Conservation (phyloP, 2,888 invertebrate species). For the Lasioglossum lativentre region DNA sequence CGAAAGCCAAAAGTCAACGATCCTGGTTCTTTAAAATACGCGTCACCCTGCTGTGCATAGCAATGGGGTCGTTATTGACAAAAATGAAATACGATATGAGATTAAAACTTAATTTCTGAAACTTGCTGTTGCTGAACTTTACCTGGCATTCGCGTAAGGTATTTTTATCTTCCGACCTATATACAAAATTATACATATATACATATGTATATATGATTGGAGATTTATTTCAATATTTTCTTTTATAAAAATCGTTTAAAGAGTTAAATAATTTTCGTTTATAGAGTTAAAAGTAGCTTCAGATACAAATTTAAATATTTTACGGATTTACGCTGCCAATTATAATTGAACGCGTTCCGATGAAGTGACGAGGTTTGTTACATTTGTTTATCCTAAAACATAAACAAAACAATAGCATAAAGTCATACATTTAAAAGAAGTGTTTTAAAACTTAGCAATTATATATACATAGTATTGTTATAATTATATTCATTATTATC, state of each 20-base stretch:
- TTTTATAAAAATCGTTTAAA: no score
- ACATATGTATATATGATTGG: no score
- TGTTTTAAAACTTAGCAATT: background rate
- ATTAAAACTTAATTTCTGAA: background rate
- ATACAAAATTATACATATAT: no score
- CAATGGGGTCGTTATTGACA: constrained; percentile 38
- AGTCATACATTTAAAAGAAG: background rate
- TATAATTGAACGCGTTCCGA: background rate
- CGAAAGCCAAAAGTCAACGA: constrained; percentile 69
- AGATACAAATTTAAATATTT: no score
- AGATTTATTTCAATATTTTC: no score
- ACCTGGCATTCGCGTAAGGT: background rate
- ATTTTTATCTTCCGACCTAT: background rate
- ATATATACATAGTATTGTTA: background rate
- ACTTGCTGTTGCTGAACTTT: background rate
- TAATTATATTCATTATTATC: background rate
- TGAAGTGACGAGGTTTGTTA: background rate
- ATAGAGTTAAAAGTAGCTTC: no score
- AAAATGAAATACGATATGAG: background rate
- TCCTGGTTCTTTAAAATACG: constrained; percentile 62
- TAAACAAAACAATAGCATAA: background rate
- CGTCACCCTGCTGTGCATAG: constrained; percentile 49
- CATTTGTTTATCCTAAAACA: background rate
- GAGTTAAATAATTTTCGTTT: no score
- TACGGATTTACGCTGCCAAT: background rate